Evolutionary conservation across 2,113 vertebrate genomes (phyloP), one percentile per base, ranked within the genome.

Genomic region (pig (Sus scrofa)): DNA sequence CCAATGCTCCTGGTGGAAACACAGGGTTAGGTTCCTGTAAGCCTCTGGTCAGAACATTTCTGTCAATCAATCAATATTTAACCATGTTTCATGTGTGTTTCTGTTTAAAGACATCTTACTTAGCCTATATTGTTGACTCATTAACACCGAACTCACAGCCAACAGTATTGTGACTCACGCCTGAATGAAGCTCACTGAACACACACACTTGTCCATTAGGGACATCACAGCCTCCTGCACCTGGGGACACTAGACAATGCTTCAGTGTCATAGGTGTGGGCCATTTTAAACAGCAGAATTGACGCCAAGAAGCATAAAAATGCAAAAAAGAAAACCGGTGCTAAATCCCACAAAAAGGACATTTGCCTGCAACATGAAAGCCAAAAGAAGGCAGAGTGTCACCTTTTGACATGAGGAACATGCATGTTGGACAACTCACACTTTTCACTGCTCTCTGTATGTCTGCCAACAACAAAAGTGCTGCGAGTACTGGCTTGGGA

Each of bases 161-260:
- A 50, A 6, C 24, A 56, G 16, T 24, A 24, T 7, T 0, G 0
- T 13, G 24, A 34, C 44, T 12, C 39, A 18, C 1, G 15, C 1
- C 60, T 30, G 22, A 56, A 70, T 22, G 22, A 32, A 50, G 70
- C 13, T 77, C 3, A 2, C 4, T n/a, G 26, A 26, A 81, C 10
- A 8, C 50, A 24, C 0, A 8, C 14, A 24, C 62, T 62, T 58
- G 9, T 85, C 32, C 22, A 18, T 26, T 19, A 34, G 71, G 67
- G 0, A 20, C 50, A 10, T 7, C 32, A 18, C 32, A 30, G 84
- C n/a, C 34, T 37, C 54, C 63, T 30, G 8, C 0, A 2, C 85
- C 27, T 34, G 12, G 27, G 39, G 71, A 68, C 56, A 34, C 65
- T 14, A 75, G 39, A 44, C 1, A 39, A 7, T 4, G 14, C 52